Base-by-base conservation (phyloP, 2,797 vertebrate genomes). In the Tauraco hartlaubi region DNA sequence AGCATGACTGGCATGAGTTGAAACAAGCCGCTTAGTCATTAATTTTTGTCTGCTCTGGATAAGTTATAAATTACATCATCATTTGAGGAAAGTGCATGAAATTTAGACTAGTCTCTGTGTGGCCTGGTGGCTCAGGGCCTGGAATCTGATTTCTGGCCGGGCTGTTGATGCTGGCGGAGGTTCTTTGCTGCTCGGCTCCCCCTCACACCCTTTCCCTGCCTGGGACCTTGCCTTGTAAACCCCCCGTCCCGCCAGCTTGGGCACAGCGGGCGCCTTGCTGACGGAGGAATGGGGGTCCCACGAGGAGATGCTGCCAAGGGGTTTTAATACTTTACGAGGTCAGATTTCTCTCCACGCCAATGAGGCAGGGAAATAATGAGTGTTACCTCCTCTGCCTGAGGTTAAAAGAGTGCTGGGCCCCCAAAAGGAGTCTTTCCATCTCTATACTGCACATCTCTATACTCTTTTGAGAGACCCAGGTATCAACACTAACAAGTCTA, bases 201-300 rank as follows among this genome's bases (percentile, higher is more conserved):
- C 25, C 37, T 54, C 6, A 1, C 31, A 78, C 58, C 52, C 25
- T 54, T 94, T 56, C 48, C 21, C 20, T 72, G 23, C 33, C 63
- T 43, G 51, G 17, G 13, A 13, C 33, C 18, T 71, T 4, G 0
- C 17, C 15, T 55, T 29, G n/a, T 33, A 44, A 81, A 3, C 3
- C 4, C 7, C 3, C 4, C 1, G 2, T 11, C 16, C 37, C 23
- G 9, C 7, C 1, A 1, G 10, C 28, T n/a, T 51, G 58, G 54
- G 28, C 0, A 1, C 31, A 31, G 71, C 1, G 0, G 37, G 15
- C 0, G 0, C 41, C 59, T 35, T 0, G 0, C 19, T 0, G 3
- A 33, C 0, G 0, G 74, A 55, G 44, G 20, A 22, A 25, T 2
- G 7, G 25, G 4, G 6, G 1, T 63, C 14, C 31, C 41, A 22